Percentiles rank a stretch among this genome's conserved stretches.
phyloP scores from a whole-genome alignment of 2,797 vertebrate species.

The Amniataba percoides region DNA sequence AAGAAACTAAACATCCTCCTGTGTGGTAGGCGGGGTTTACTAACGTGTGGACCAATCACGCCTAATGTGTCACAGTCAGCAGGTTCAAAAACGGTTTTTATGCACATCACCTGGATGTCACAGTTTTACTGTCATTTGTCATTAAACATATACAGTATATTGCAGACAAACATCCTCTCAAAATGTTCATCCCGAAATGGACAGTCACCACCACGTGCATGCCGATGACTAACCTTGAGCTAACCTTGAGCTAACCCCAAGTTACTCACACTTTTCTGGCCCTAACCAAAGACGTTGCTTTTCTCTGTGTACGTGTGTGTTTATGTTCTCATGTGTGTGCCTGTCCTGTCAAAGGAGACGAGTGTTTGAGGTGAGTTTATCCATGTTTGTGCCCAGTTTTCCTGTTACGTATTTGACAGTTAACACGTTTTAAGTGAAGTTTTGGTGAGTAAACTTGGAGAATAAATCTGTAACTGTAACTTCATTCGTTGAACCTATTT shows the following conservation, averaged over 20 bases:
- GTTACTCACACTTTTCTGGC: neutral
- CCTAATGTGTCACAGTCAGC: neutral
- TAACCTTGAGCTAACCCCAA: neutral
- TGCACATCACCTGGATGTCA: neutral
- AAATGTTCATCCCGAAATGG: conserved; percentile 8
- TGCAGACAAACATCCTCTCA: neutral
- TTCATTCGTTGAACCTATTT: neutral
- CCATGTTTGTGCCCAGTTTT: neutral
- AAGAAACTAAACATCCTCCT: conserved; percentile 9
- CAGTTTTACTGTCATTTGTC: too few species aligned
- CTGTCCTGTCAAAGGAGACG: neutral
- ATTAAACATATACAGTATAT: too few species aligned
- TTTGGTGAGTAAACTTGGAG: neutral
- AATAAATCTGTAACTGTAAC: neutral
- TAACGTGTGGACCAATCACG: conserved; percentile 6
- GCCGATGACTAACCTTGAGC: neutral
- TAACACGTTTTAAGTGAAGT: neutral
- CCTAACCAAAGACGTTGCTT: neutral
- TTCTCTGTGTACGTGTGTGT: neutral
- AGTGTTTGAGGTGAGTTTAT: neutral
- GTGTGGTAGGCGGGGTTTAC: conserved; percentile 5
- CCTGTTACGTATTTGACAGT: neutral
- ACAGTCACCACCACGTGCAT: conserved; percentile 18
- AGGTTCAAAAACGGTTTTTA: neutral
- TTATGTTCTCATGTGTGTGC: neutral